Percentiles rank a stretch among this genome's conserved stretches.
These are phyloP conservation scores for Campaea margaritaria DNA, from an alignment of 2,888 invertebrate genomes.

Conservation along the genomic window DNA sequence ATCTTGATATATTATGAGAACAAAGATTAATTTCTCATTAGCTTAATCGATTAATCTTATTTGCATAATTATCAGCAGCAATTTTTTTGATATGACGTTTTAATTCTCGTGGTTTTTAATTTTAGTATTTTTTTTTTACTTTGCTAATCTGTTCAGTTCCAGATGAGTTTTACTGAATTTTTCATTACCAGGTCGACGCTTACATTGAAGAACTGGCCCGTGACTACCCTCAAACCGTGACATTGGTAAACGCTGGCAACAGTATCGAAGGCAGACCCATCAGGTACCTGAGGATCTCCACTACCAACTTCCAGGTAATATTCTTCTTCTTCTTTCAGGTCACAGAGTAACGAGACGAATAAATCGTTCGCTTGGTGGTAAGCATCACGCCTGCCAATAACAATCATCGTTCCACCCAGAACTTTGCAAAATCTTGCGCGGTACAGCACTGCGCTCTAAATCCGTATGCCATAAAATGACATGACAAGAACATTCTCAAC, in stretches of 20 bases:
- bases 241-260: slow-evolving; percentile 74
- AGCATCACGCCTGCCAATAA: too few species aligned
- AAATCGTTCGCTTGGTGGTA: too few species aligned
- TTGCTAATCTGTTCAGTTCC: too few species aligned
- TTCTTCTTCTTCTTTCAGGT: not conserved
- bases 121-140: too few species aligned
- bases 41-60: slow-evolving; percentile 5
- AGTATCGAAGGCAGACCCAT: slow-evolving; percentile 85
- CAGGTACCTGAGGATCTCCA: slow-evolving; percentile 85
- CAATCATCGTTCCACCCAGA: too few species aligned
- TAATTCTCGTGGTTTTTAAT: too few species aligned
- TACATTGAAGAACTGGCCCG: slow-evolving; percentile 64
- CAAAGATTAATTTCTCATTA: slow-evolving; percentile 21
- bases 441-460: too few species aligned
- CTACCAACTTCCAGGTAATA: slow-evolving; percentile 70
- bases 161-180: not conserved
- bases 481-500: not conserved
- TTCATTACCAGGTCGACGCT: slow-evolving; percentile 60
- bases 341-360: too few species aligned
- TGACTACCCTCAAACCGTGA: slow-evolving; percentile 58
- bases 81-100: too few species aligned
- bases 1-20: slow-evolving; percentile 14
- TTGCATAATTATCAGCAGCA: too few species aligned
- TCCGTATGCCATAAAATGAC: too few species aligned
- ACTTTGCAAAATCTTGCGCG: too few species aligned